Evolutionary conservation across 1,140 invertebrate species (phyloP).

Genomic region (Archivesica marissinica): DNA sequence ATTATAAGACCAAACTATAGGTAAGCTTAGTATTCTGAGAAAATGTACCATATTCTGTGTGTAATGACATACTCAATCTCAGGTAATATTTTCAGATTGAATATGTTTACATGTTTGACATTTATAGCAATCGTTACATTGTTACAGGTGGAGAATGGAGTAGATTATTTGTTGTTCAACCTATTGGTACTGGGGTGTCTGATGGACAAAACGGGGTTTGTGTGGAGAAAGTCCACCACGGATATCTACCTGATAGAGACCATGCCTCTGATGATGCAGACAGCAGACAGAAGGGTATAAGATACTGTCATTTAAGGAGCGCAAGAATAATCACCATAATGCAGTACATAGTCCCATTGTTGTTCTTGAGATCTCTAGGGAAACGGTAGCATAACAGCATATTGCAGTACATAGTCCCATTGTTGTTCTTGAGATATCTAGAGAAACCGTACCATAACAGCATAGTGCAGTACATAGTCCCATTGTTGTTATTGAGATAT

Average conservation of each 20-base stretch:
- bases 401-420: no score
- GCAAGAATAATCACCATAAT: no score
- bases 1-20: neutral
- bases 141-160: slow-evolving; percentile 73
- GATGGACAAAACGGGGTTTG: slow-evolving; percentile 65
- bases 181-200: slow-evolving; percentile 74
- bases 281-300: slow-evolving; percentile 20
- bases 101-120: no score
- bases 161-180: slow-evolving; percentile 77
- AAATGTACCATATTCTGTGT: neutral
- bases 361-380: no score
- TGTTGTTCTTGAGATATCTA: no score
- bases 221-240: slow-evolving; percentile 69
- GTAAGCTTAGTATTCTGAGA: neutral
- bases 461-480: no score
- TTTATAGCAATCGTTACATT: no score
- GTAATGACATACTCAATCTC: neutral
- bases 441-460: no score
- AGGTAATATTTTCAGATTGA: neutral
- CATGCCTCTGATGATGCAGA: slow-evolving; percentile 56
- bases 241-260: slow-evolving; percentile 77
- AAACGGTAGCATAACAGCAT: no score
- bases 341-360: no score
- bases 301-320: no score
- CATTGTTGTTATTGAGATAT: no score